phyloP scores from a whole-genome alignment of 53 echinoderm and acorn worm species.

The Astropecten irregularis region DNA sequence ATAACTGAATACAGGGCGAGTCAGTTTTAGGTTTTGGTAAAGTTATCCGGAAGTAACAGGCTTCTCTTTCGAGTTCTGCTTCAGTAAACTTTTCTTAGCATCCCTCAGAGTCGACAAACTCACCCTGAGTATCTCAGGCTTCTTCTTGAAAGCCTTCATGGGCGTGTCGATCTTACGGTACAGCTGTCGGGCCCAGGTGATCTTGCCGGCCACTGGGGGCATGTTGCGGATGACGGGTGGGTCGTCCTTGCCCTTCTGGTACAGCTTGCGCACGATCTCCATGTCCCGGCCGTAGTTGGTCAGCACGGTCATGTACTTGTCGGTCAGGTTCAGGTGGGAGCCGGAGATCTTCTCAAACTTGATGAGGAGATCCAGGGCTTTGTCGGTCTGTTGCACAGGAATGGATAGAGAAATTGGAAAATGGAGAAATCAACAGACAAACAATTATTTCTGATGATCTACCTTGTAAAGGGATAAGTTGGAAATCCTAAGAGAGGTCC shows the following conservation, averaged over 20 bases:
- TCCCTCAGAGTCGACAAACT: too few species aligned
- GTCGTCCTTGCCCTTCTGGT: slow-evolving; percentile 96
- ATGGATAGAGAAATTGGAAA: not conserved
- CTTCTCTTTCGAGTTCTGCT: too few species aligned
- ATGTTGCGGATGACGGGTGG: slow-evolving; percentile 89
- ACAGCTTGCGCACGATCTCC: slow-evolving; percentile 93
- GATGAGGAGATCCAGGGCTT: slow-evolving; percentile 91
- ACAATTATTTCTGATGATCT: too few species aligned
- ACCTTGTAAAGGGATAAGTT: too few species aligned
- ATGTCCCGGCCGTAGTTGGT: slow-evolving; percentile 91
- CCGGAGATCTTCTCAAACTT: slow-evolving; percentile 96
- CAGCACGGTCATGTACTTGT: slow-evolving; percentile 97
- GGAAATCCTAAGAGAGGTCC: too few species aligned
- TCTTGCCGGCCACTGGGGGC: slow-evolving; percentile 98
- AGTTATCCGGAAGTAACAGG: too few species aligned
- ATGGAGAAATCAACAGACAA: not conserved
- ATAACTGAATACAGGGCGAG: too few species aligned
- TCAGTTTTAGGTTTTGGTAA: too few species aligned
- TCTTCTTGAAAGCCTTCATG: slow-evolving; percentile 97
- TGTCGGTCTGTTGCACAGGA: slow-evolving; percentile 77
- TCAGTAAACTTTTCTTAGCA: too few species aligned
- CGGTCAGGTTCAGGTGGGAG: slow-evolving; percentile 81
- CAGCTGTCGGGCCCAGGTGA: slow-evolving; percentile 97
- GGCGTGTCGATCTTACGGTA: slow-evolving; percentile 93
- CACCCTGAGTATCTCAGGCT: slow-evolving; percentile 89